phyloP scores from a whole-genome alignment of 1,140 invertebrate species.

The Heliconius himera region DNA sequence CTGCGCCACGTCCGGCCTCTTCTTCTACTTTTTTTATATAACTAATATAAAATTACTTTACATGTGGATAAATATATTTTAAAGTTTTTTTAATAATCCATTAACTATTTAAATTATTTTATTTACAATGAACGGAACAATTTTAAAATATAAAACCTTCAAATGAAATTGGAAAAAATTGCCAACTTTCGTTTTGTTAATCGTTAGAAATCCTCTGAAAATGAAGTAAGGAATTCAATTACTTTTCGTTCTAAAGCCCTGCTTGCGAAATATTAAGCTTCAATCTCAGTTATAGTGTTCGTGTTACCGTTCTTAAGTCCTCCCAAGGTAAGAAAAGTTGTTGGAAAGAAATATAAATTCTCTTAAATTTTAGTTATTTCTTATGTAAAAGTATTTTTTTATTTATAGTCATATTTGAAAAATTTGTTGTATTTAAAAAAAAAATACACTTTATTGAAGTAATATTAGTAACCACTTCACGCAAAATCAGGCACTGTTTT shows the following conservation, averaged over 20 bases:
- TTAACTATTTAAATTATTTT: too few relatives aligned
- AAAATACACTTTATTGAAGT: too few relatives aligned
- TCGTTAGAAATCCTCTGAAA: constrained; percentile 12
- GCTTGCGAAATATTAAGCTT: constrained; percentile 12
- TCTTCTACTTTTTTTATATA: too few relatives aligned
- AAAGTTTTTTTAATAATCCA: too few relatives aligned
- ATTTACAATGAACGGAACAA: not conserved
- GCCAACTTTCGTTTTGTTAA: constrained; percentile 10
- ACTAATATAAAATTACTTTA: too few relatives aligned
- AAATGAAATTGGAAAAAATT: constrained; percentile 13
- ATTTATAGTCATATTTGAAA: too few relatives aligned
- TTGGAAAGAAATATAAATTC: not conserved
- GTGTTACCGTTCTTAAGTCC: not conserved
- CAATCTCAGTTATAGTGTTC: constrained; percentile 12
- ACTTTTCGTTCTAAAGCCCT: constrained; percentile 1
- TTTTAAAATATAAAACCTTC: not conserved
- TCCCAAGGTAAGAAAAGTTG: constrained; percentile 6
- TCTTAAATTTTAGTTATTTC: not conserved
- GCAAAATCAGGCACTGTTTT: too few relatives aligned
- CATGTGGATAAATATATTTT: too few relatives aligned
- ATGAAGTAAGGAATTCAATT: constrained; percentile 11
- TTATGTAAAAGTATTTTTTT: not conserved
- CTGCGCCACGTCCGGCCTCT: too few relatives aligned
- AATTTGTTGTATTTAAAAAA: too few relatives aligned
- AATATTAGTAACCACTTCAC: too few relatives aligned